phyloP scores from a whole-genome alignment of 2,113 vertebrate genomes.

The Gracilinanus agilis region DNA sequence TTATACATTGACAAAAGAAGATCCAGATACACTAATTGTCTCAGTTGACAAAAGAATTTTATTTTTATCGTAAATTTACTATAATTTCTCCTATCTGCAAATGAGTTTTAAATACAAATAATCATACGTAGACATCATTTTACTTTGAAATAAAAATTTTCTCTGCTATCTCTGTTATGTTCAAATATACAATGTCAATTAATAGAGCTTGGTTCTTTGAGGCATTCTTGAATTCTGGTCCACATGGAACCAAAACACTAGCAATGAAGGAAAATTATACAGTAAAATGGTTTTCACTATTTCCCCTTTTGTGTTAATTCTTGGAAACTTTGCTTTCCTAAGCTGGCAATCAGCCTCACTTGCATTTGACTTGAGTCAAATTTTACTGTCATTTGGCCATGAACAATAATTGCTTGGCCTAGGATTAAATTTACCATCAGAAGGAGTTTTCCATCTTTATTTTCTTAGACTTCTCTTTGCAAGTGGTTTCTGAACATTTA shows the following conservation, averaged over 20 bases:
- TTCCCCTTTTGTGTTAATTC: not conserved
- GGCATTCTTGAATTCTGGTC: not conserved
- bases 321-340: not conserved
- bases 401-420: not conserved
- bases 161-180: not conserved
- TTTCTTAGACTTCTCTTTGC: not conserved
- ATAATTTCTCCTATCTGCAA: not conserved
- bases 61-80: not conserved
- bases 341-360: not conserved
- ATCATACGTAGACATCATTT: not conserved
- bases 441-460: not conserved
- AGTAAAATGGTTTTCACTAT: not conserved
- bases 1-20: not conserved
- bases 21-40: not conserved
- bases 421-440: not conserved
- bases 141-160: not conserved
- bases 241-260: not conserved
- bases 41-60: not conserved
- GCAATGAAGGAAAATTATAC: not conserved
- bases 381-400: not conserved
- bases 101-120: not conserved
- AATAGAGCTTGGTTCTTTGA: not conserved
- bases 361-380: too few species aligned
- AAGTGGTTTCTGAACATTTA: not conserved
- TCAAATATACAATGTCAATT: not conserved